Evolutionary conservation across 2,888 invertebrate species (phyloP), one percentile per base, ranked within the genome.

Genomic region (Apodemia hepburni): DNA sequence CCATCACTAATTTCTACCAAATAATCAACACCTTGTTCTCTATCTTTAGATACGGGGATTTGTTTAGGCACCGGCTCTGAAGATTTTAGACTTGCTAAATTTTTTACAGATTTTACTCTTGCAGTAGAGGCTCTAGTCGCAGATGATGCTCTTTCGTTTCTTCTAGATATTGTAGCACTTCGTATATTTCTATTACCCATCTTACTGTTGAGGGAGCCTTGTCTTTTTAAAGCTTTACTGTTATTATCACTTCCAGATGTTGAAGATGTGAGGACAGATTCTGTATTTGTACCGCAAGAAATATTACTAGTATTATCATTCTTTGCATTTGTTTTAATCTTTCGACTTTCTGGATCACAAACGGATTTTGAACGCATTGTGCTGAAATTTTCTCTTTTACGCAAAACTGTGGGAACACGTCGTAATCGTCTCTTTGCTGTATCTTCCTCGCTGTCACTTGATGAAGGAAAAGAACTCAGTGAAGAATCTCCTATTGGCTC

Each of bases 21-120:
- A 81, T 97, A 97, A 88, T 97, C 97, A n/a, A 97, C 96, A 64
- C 97, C 95, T 93, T 95, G 95, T 78, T 95, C 95, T 72, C 95
- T 91, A 75, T 95, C 95, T 77, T 94, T 95, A n/a, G 88, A 86
- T 5, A 81, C 75, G 15, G 87, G 84, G 62, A 92, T 85, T 57
- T 91, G 75, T 69, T 91, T 91, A 15, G 87, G 85, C 8, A 93
- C 92, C 0, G 90, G 88, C 71, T 94, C 87, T 58, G 87, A 79
- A 71, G 93, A 83, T 77, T 92, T 84, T 64, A 92, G 79, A 65
- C 84, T 82, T 7, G 87, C 81, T 63, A 87, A 78, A 68, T 88
- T 87, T 76, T 93, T 93, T 2, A 81, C 83, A 58, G 92, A 87
- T 73, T 94, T 95, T 0, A 87, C 84, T 79, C 94, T 92, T 15